phyloP scores from a whole-genome alignment of 2,797 vertebrate genomes.

The Neostethus bicornis region DNA sequence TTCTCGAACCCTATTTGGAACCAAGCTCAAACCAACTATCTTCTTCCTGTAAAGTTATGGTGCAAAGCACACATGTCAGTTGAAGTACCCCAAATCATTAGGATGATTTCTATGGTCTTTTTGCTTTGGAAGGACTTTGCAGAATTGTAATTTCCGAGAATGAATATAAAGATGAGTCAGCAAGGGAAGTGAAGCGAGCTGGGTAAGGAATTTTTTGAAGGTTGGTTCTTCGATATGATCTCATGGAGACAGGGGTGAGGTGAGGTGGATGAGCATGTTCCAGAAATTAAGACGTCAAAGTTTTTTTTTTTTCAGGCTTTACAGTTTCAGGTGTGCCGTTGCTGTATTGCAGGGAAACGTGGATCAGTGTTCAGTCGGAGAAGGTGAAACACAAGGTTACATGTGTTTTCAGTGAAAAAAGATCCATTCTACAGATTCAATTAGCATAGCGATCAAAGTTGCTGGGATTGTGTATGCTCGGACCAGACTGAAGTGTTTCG shows the following conservation, averaged over 20 bases:
- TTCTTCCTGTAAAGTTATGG: no score
- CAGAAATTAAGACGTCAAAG: no score
- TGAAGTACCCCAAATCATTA: no score
- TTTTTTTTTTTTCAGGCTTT: not conserved
- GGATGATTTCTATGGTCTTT: no score
- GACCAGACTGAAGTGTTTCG: slow-evolving; percentile 1
- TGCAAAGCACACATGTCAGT: no score
- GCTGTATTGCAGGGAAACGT: not conserved
- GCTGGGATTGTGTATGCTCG: not conserved
- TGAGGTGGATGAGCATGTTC: not conserved
- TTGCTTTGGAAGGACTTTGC: slow-evolving; percentile 1
- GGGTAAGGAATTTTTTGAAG: not conserved
- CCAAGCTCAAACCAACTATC: no score
- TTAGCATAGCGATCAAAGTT: not conserved
- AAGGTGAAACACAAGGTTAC: not conserved
- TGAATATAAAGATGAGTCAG: not conserved
- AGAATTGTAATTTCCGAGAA: not conserved
- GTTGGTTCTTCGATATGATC: not conserved
- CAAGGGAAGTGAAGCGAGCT: not conserved
- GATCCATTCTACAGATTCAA: not conserved
- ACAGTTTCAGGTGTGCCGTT: not conserved
- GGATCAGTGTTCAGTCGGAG: not conserved
- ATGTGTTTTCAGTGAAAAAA: not conserved
- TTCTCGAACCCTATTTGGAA: no score
- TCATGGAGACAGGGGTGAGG: not conserved